Percentiles rank a stretch among this genome's conserved stretches.
These are phyloP conservation scores for Chloroceryle aenea DNA, from an alignment of 2,113 vertebrate genomes.

Conservation along the genomic window DNA sequence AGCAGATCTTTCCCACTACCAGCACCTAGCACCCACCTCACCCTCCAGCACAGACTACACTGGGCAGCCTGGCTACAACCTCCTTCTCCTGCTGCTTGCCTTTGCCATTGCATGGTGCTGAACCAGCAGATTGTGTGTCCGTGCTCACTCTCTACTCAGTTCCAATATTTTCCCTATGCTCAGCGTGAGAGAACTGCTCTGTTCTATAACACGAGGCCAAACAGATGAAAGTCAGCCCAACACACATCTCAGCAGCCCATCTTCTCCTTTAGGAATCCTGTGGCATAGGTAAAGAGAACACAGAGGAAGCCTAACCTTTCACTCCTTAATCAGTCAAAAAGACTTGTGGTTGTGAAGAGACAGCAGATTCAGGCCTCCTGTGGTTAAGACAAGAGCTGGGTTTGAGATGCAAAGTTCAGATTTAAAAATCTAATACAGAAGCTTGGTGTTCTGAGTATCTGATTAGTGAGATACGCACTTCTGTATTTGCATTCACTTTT, in stretches of 20 bases:
- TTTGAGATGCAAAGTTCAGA: slow-evolving; percentile 19
- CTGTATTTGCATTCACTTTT: background rate
- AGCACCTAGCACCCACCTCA: background rate
- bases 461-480: background rate
- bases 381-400: slow-evolving; percentile 27
- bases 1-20: background rate
- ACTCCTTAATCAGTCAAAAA: background rate
- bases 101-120: background rate
- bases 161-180: background rate
- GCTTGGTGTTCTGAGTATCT: background rate
- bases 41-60: background rate
- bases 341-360: slow-evolving; percentile 11
- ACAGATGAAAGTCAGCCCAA: background rate
- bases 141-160: background rate
- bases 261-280: background rate
- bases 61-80: background rate
- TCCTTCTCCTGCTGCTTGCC: background rate
- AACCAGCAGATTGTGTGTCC: too few species aligned
- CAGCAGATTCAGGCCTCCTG: slow-evolving; percentile 7
- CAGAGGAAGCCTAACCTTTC: background rate
- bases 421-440: background rate
- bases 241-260: accelerated
- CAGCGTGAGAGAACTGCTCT: background rate
- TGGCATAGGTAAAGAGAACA: background rate
- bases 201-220: background rate